Percentiles rank a stretch among this genome's conserved stretches.
phyloP scores from a whole-genome alignment of 2,888 invertebrate genomes.

The Neoaliturus tenellus region DNA sequence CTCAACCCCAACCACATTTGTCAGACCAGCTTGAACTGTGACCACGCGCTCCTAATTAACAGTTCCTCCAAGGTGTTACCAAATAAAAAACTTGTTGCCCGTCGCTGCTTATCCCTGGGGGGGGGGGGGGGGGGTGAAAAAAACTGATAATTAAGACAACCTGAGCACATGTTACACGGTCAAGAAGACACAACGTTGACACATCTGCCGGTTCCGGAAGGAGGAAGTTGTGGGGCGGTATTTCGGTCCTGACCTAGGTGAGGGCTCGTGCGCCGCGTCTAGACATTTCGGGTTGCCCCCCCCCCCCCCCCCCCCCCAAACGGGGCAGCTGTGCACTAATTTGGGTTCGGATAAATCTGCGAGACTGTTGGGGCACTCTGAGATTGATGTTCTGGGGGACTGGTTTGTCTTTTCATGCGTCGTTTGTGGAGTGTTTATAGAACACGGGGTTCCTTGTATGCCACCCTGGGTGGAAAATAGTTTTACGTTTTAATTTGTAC shows the following conservation, averaged over 20 bases:
- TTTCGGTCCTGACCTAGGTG: constrained; percentile 28
- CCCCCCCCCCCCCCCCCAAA: not conserved
- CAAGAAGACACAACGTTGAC: not conserved
- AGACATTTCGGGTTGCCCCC: not conserved
- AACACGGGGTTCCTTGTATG: not conserved
- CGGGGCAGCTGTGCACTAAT: constrained; percentile 13
- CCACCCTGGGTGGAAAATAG: not conserved
- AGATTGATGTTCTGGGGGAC: not conserved
- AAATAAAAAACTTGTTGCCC: not conserved
- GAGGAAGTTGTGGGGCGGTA: constrained; percentile 26
- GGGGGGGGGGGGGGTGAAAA: not conserved
- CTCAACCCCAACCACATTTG: no score
- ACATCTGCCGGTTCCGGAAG: constrained; percentile 17
- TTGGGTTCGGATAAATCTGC: constrained; percentile 9
- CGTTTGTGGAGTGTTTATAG: not conserved
- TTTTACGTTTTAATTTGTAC: no score
- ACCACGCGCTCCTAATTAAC: not conserved
- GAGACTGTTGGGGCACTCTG: not conserved
- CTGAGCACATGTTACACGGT: constrained; percentile 12
- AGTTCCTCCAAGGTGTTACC: constrained; percentile 17
- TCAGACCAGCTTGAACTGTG: no score
- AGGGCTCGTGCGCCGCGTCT: constrained; percentile 15
- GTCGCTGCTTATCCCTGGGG: not conserved
- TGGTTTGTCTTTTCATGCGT: not conserved
- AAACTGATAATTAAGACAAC: constrained; percentile 24